A percentile compares a stretch with the other conserved stretches of the same genome.
These are phyloP conservation scores for Sciurus vulgaris DNA, from an alignment of 2,797 vertebrate genomes.

Conservation along the genomic window DNA sequence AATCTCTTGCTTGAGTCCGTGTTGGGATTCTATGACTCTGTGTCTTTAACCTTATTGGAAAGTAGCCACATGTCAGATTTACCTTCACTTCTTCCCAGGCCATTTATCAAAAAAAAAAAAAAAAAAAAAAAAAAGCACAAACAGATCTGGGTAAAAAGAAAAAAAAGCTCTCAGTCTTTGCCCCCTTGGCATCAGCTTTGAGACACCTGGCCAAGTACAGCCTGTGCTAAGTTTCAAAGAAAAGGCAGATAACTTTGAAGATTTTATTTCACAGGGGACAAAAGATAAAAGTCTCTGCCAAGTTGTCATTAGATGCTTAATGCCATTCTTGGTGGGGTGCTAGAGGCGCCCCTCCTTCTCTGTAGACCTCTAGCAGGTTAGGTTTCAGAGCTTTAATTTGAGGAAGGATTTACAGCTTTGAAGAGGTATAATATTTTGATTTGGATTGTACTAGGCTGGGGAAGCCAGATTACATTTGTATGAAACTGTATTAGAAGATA, in stretches of 20 bases:
- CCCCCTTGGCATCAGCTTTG: constrained; percentile 61
- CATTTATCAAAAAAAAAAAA: neutral
- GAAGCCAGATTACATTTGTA: constrained; percentile 76
- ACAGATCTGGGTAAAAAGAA: neutral
- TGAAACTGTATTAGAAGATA: constrained; percentile 79
- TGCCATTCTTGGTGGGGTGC: constrained; percentile 41
- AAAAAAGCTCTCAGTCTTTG: neutral
- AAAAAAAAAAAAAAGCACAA: neutral
- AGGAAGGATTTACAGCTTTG: constrained; percentile 79
- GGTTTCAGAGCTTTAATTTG: constrained; percentile 79
- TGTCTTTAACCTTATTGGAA: constrained; percentile 4
- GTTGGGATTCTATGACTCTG: neutral
- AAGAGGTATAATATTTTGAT: constrained; percentile 78
- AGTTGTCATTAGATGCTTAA: constrained; percentile 75
- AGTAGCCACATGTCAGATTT: neutral
- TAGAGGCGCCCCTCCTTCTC: constrained; percentile 37
- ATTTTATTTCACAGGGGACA: constrained; percentile 78
- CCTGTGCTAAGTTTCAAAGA: constrained; percentile 73
- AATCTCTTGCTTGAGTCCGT: neutral
- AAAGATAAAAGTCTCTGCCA: constrained; percentile 79
- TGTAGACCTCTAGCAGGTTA: constrained; percentile 70
- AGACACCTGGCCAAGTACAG: constrained; percentile 63
- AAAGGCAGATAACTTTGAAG: constrained; percentile 77
- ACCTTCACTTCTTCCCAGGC: constrained; percentile 2
- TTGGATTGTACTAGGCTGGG: constrained; percentile 67